These are phyloP conservation scores for Melanocharis versteri DNA, from an alignment of 2,113 vertebrate species.

Conservation along the genomic window DNA sequence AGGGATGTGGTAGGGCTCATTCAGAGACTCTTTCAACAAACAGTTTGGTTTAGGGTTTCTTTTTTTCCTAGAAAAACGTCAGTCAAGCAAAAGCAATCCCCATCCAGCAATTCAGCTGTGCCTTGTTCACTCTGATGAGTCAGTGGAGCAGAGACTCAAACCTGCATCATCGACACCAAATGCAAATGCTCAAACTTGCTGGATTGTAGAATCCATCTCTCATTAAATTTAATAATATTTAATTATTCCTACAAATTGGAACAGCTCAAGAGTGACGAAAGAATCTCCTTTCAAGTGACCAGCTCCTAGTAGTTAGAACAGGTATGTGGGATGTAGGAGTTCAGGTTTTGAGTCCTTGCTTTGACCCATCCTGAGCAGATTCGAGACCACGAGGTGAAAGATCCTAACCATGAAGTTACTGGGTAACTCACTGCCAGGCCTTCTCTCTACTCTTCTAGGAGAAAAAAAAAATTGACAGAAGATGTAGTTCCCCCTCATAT, in stretches of 20 bases:
- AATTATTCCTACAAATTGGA: slow-evolving; percentile 25
- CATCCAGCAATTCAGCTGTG: neutral
- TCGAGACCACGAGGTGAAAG: neutral
- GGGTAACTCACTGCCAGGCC: neutral
- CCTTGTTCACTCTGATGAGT: neutral
- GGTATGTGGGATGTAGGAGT: neutral
- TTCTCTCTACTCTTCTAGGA: neutral
- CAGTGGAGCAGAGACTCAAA: neutral
- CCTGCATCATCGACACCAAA: neutral
- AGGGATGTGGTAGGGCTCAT: neutral
- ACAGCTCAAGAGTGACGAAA: neutral
- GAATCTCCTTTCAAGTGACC: neutral
- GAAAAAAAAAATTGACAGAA: neutral
- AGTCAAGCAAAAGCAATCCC: neutral
- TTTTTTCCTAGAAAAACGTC: neutral
- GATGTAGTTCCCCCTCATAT: neutral
- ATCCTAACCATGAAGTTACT: neutral
- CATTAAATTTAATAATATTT: neutral
- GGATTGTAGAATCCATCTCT: neutral
- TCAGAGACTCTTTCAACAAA: neutral
- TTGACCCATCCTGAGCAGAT: neutral
- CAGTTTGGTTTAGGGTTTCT: neutral
- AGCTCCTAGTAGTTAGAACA: neutral
- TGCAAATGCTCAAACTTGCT: neutral
- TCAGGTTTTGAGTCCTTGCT: neutral